Percentiles rank a stretch among this genome's conserved stretches.
These are phyloP conservation scores for Tachysurus fulvidraco DNA, from an alignment of 2,113 vertebrate genomes.

Conservation along the genomic window DNA sequence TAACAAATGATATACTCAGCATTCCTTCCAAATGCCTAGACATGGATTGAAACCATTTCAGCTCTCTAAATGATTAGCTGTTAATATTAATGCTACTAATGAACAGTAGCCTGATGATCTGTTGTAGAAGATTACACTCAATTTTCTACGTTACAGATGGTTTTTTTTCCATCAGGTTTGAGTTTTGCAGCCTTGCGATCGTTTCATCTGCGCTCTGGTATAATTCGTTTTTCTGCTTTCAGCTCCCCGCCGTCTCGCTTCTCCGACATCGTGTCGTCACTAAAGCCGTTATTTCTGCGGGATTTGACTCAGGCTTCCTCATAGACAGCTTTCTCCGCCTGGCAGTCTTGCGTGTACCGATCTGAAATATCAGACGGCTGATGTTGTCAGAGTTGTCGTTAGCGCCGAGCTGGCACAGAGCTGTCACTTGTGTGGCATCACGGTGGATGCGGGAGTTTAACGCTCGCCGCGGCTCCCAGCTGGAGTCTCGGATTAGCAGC, in stretches of 20 bases:
- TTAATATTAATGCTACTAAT: background rate
- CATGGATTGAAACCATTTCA: background rate
- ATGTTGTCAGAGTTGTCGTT: background rate
- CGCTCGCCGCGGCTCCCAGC: background rate
- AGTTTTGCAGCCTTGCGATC: background rate
- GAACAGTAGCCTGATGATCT: background rate
- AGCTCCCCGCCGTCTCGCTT: background rate
- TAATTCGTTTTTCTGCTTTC: background rate
- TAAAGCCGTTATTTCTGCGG: conserved; percentile 4
- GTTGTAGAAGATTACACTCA: background rate
- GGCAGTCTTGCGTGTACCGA: background rate
- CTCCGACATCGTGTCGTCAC: background rate
- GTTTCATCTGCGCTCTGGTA: background rate
- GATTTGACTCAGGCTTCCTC: background rate
- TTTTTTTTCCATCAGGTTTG: background rate
- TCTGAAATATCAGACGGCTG: conserved; percentile 21
- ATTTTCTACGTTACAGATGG: background rate
- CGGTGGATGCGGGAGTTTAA: background rate
- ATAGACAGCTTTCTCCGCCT: background rate
- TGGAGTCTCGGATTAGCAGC: background rate
- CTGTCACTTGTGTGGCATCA: background rate
- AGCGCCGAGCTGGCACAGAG: background rate
- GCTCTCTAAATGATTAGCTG: background rate
- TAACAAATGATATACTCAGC: background rate
- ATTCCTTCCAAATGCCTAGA: background rate